Conservation (phyloP, 2,888 invertebrate genomes). For the Ischnura elegans region DNA sequence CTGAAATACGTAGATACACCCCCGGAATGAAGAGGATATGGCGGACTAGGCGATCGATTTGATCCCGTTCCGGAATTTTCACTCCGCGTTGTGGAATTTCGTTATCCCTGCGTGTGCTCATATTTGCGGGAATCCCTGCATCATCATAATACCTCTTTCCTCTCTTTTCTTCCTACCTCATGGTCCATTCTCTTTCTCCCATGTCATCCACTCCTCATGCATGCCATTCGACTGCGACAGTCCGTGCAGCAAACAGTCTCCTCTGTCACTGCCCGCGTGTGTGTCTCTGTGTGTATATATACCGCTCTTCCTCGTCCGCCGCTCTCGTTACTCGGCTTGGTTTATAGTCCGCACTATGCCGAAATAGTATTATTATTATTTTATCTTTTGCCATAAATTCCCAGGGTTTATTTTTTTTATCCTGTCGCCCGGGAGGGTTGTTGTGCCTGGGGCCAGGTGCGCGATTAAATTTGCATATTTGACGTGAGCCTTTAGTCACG, state of each 20-base stretch:
- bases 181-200: not conserved
- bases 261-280: not conserved
- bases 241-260: not conserved
- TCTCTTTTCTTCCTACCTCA: not conserved
- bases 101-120: too few relatives aligned
- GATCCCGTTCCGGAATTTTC: too few relatives aligned
- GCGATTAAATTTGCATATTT: constrained; percentile 27
- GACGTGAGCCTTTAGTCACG: constrained; percentile 6
- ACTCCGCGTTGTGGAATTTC: too few relatives aligned
- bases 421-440: not conserved
- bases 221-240: too few relatives aligned
- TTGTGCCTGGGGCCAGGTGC: not conserved
- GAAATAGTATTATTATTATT: not conserved
- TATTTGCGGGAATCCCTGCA: too few relatives aligned
- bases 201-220: not conserved
- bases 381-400: constrained; percentile 21
- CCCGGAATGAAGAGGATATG: too few relatives aligned
- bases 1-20: too few relatives aligned
- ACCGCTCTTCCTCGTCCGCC: not conserved
- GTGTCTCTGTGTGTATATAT: not conserved
- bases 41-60: too few relatives aligned
- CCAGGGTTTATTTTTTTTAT: not conserved
- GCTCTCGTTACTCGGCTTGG: not conserved
- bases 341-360: not conserved
- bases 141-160: too few relatives aligned